A percentile compares a stretch with the other conserved stretches of the same genome.
Evolutionary conservation across 2,888 invertebrate genomes (phyloP).

Genomic region (Serripes groenlandicus): DNA sequence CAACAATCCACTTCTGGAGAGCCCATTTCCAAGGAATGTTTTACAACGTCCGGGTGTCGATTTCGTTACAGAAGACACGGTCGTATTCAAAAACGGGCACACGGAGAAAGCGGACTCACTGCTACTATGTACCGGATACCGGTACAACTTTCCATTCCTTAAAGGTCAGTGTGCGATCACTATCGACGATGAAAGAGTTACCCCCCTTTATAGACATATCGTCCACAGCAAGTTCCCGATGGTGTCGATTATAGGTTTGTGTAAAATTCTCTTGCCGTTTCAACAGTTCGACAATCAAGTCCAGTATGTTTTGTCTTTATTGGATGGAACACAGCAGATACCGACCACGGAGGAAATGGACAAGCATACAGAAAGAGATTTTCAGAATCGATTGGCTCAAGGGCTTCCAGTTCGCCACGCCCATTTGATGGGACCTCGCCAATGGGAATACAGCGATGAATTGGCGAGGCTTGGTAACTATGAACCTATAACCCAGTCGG

Average conservation of each 20-base stretch:
- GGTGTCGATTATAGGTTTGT: slow-evolving; percentile 94
- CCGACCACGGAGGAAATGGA: slow-evolving; percentile 90
- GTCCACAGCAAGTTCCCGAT: slow-evolving; percentile 93
- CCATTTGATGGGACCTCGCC: slow-evolving; percentile 93
- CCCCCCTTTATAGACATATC: slow-evolving; percentile 94
- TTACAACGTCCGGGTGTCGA: slow-evolving; percentile 80
- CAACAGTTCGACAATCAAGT: slow-evolving; percentile 95
- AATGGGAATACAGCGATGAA: slow-evolving; percentile 91
- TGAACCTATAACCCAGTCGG: slow-evolving; percentile 90
- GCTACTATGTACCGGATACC: slow-evolving; percentile 92
- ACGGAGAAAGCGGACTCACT: slow-evolving; percentile 90
- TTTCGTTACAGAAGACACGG: slow-evolving; percentile 57
- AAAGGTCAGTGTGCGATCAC: slow-evolving; percentile 90
- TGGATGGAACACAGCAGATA: slow-evolving; percentile 89
- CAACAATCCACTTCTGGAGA: slow-evolving; percentile 72
- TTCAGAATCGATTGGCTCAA: slow-evolving; percentile 88
- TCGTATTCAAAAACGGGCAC: slow-evolving; percentile 88
- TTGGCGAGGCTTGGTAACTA: slow-evolving; percentile 90
- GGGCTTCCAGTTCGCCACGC: slow-evolving; percentile 92
- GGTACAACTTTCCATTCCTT: slow-evolving; percentile 93
- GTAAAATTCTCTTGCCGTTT: slow-evolving; percentile 94
- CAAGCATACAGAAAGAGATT: slow-evolving; percentile 90
- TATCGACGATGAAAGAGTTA: slow-evolving; percentile 93
- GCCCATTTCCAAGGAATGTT: slow-evolving; percentile 77
- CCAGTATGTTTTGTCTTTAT: slow-evolving; percentile 89